Percentiles rank a stretch among this genome's conserved stretches.
Evolutionary conservation across 2,113 vertebrate genomes (phyloP).

Genomic region (Plestiodon gilberti): DNA sequence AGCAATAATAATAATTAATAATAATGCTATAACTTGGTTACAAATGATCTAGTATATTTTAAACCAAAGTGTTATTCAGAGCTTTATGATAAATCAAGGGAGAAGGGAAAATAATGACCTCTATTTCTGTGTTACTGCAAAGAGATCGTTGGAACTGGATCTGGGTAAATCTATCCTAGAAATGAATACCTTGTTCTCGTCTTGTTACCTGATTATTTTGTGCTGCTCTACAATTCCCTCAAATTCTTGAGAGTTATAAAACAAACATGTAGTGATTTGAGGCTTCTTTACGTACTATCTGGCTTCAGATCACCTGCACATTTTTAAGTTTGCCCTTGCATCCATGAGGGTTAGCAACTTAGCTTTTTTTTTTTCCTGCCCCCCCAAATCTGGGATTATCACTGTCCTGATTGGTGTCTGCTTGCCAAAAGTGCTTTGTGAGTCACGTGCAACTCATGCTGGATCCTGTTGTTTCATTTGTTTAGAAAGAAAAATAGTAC

Average conservation of each 20-base stretch:
- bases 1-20: no score
- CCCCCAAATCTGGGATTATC: neutral
- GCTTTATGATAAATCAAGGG: neutral
- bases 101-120: neutral
- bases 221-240: no score
- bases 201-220: no score
- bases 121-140: neutral
- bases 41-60: neutral
- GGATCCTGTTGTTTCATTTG: neutral
- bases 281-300: neutral
- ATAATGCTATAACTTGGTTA: neutral
- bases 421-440: neutral
- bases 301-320: neutral
- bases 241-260: neutral
- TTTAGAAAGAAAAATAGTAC: neutral
- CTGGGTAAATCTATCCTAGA: no score
- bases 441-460: neutral
- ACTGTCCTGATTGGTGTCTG: neutral
- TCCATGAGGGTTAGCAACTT: neutral
- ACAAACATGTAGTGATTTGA: neutral
- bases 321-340: neutral
- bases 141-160: no score
- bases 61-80: neutral
- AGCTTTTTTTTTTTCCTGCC: neutral
- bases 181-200: no score